Evolutionary conservation across 2,797 vertebrate genomes (phyloP).

Genomic region (Cephalopachus bancanus): DNA sequence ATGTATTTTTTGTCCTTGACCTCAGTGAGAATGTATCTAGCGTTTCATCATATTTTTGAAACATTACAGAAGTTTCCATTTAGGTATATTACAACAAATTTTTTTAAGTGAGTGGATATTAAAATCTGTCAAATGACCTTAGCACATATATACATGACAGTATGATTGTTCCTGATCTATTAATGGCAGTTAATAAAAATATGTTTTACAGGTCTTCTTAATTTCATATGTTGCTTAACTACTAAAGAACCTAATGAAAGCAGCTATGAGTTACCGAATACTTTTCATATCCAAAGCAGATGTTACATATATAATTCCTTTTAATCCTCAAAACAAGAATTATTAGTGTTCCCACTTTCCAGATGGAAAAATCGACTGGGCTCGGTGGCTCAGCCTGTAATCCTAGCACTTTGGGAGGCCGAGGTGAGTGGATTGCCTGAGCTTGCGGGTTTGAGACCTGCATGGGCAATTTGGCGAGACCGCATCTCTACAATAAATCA

Average conservation of each 20-base stretch:
- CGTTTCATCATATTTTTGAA: background rate
- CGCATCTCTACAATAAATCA: too few species aligned
- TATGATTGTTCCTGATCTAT: background rate
- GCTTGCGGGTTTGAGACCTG: too few species aligned
- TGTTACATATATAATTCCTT: background rate
- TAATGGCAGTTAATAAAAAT: background rate
- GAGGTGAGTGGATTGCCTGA: too few species aligned
- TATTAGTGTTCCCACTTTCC: background rate
- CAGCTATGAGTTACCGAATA: background rate
- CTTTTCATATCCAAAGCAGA: background rate
- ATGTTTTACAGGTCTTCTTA: background rate
- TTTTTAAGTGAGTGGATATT: background rate
- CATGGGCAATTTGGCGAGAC: too few species aligned
- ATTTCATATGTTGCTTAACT: background rate
- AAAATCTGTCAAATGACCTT: too few species aligned
- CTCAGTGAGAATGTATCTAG: background rate
- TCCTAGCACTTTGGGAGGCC: too few species aligned
- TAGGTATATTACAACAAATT: background rate
- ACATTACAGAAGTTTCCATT: background rate
- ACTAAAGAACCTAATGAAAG: background rate
- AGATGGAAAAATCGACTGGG: background rate
- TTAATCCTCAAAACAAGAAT: background rate
- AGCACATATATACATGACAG: too few species aligned
- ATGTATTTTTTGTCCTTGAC: constrained; percentile 30
- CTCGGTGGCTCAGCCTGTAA: too few species aligned